Evolutionary conservation across 1,140 invertebrate genomes (phyloP), one percentile per base, ranked within the genome.

Genomic region (Dysdera silvatica): DNA sequence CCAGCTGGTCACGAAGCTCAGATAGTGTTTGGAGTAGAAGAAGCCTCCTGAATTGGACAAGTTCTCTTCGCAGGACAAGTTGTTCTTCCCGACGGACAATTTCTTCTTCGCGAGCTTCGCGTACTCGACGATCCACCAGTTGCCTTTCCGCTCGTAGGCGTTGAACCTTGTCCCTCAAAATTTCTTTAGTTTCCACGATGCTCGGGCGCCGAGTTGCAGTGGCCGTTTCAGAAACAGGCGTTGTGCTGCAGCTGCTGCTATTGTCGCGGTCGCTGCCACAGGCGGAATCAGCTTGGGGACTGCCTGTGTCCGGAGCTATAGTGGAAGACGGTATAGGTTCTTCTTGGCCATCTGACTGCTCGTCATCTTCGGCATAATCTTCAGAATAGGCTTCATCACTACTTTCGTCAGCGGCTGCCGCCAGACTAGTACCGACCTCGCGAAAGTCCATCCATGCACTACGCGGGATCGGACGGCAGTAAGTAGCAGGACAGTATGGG

Each of bases 161-260:
- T 16, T 49, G 56, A 4, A 65, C 63, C 24, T 63, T 55, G 24
- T 63, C 62, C 23, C 45, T 47, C 4, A 65, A 37, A 26, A 49
- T 48, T 28, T 59, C 55, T 35, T 43, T 53, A 3, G 47, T 20
- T 31, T 40, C 37, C 4, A 18, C 23, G 10, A 54, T 8, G 20
- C 35, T 52, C 4, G 49, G 23, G 5, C 5, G 18, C 5, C 49
- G 24, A 26, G 60, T 26, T 20, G 33, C 23, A n/a, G 61, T 55
- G 14, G 45, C 53, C 7, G 56, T 55, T 33, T 65, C 63, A 3
- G 56, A 60, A 0, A 61, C 41, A 5, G 63, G 63, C 7, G 63
- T 65, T 6, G 63, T 65, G 37, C 63, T 60, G 32, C 63, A 65
- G 45, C 56, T 58, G 24, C 58, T 60, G 54, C 61, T 63, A 51